These are phyloP conservation scores for Seladonia tumulorum DNA, from an alignment of 2,888 invertebrate genomes.

Conservation along the genomic window DNA sequence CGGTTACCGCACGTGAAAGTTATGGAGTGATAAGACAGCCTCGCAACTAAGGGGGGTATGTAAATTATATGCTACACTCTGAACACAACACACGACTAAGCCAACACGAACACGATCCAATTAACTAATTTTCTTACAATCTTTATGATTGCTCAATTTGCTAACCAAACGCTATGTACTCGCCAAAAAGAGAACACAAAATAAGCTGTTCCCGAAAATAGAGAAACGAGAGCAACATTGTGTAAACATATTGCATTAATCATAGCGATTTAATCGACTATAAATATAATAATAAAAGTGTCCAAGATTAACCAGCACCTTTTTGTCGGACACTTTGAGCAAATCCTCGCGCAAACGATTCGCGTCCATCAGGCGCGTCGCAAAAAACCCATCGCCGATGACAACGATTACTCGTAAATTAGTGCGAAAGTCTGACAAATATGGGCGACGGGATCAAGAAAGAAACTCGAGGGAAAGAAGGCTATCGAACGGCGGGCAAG, in stretches of 20 bases:
- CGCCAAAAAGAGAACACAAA: background rate
- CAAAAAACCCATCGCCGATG: slow-evolving; percentile 13
- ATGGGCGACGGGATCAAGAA: background rate
- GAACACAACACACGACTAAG: background rate
- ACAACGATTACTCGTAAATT: slow-evolving; percentile 26
- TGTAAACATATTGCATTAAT: background rate
- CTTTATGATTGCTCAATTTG: background rate
- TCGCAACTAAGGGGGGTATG: background rate
- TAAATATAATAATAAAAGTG: background rate
- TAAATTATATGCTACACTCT: background rate
- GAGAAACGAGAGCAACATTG: background rate
- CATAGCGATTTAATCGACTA: background rate
- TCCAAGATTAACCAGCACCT: background rate
- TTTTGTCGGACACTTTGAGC: background rate
- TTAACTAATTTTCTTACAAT: slow-evolving; percentile 1
- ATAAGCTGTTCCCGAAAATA: background rate
- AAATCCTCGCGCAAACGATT: background rate
- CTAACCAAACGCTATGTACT: background rate
- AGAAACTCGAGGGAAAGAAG: background rate
- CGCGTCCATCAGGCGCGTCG: background rate
- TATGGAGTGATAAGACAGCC: slow-evolving; percentile 2
- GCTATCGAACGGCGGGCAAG: slow-evolving; percentile 6
- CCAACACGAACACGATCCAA: background rate
- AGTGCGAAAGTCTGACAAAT: slow-evolving; percentile 23
- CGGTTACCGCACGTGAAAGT: slow-evolving; percentile 4